phyloP scores from a whole-genome alignment of 2,797 vertebrate species.

The Halcyon smyrnensis region DNA sequence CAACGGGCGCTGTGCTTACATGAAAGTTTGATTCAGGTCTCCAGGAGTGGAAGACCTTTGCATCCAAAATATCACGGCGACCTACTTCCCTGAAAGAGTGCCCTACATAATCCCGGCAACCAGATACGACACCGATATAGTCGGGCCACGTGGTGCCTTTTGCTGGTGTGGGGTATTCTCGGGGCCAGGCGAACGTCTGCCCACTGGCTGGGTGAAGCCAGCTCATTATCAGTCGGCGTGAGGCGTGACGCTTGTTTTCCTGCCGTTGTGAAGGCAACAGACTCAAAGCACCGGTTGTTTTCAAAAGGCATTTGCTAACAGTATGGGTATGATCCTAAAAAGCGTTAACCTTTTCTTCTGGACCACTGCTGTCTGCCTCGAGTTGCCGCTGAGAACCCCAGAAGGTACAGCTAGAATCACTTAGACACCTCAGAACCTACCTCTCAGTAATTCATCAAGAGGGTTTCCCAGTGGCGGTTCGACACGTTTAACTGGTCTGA shows the following conservation, averaged over 20 bases:
- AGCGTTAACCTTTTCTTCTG: not conserved
- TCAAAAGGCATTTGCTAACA: slow-evolving; percentile 47
- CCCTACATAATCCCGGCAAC: slow-evolving; percentile 69
- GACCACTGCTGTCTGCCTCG: not conserved
- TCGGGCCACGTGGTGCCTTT: slow-evolving; percentile 62
- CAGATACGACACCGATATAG: slow-evolving; percentile 69
- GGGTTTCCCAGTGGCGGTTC: not conserved
- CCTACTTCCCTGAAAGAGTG: slow-evolving; percentile 62
- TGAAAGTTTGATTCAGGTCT: slow-evolving; percentile 61
- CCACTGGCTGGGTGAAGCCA: slow-evolving; percentile 61
- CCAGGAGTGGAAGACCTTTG: slow-evolving; percentile 63
- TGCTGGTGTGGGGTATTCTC: slow-evolving; percentile 63
- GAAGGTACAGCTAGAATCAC: not conserved
- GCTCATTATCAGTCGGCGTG: slow-evolving; percentile 38
- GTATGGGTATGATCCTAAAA: not conserved
- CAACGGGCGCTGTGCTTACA: slow-evolving; percentile 64
- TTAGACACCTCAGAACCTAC: not conserved
- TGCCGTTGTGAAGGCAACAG: slow-evolving; percentile 52
- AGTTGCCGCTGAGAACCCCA: not conserved
- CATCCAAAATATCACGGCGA: slow-evolving; percentile 68
- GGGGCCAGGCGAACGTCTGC: slow-evolving; percentile 37
- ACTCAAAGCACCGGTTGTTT: slow-evolving; percentile 20
- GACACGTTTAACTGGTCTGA: not conserved
- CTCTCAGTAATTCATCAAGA: not conserved
- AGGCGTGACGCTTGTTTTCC: slow-evolving; percentile 52